Percentiles rank a stretch among this genome's conserved stretches.
phyloP scores from a whole-genome alignment of 2,113 vertebrate species.

The Amazona guildingii region DNA sequence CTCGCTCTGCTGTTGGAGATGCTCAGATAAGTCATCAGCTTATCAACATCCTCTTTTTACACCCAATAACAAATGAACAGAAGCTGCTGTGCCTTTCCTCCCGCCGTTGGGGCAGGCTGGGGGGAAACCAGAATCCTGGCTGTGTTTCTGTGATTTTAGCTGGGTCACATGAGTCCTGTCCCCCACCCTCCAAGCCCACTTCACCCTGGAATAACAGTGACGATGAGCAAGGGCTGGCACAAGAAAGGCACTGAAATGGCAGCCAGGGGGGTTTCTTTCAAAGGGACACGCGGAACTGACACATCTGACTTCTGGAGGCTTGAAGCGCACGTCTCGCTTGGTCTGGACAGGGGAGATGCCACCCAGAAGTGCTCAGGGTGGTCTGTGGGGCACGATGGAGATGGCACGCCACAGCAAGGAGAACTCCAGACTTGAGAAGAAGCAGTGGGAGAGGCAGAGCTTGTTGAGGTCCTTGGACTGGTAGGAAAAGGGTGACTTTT shows the following conservation, averaged over 20 bases:
- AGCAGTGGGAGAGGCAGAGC: not conserved
- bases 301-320: not conserved
- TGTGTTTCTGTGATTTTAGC: not conserved
- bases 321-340: not conserved
- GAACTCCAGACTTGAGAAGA: not conserved
- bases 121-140: not conserved
- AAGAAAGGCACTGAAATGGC: not conserved
- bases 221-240: rapidly evolving
- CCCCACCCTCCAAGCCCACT: not conserved
- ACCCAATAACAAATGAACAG: not conserved
- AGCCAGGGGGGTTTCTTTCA: not conserved
- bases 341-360: not conserved
- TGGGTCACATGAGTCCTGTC: not conserved
- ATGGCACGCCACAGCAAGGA: not conserved
- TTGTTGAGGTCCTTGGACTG: rapidly evolving
- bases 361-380: not conserved
- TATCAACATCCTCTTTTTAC: not conserved
- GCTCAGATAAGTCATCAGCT: not conserved
- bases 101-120: not conserved
- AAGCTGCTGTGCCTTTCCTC: not conserved
- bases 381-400: rapidly evolving
- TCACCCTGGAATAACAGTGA: rapidly evolving
- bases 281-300: not conserved
- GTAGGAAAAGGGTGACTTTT: not conserved
- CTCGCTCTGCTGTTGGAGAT: rapidly evolving